Percentiles rank a stretch among this genome's conserved stretches.
phyloP scores from a whole-genome alignment of 2,113 vertebrate genomes.

The Elephantulus edwardii region DNA sequence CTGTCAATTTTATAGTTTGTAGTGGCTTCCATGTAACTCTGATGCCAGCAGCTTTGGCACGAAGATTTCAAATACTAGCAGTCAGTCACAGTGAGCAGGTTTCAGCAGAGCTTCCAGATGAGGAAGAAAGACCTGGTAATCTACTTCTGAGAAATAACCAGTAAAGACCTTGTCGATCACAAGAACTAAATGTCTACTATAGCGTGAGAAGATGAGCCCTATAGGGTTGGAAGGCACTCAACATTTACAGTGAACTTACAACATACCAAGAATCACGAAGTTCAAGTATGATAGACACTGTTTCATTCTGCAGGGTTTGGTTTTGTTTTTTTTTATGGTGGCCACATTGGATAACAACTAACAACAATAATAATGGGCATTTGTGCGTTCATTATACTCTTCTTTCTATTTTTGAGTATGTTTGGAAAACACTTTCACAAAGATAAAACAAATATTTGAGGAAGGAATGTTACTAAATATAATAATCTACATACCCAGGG shows the following conservation, averaged over 20 bases:
- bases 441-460: neutral
- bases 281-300: neutral
- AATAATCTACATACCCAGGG: neutral
- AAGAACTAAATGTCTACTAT: neutral
- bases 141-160: neutral
- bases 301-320: neutral
- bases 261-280: neutral
- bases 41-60: neutral
- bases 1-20: neutral
- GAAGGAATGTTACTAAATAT: neutral
- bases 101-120: neutral
- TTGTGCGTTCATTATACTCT: neutral
- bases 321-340: too few species aligned
- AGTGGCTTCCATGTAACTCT: neutral
- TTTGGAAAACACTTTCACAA: conserved; percentile 3
- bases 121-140: neutral
- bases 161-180: neutral
- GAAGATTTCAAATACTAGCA: neutral
- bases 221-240: neutral
- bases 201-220: neutral
- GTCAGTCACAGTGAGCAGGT: neutral
- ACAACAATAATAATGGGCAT: neutral
- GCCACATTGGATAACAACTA: neutral
- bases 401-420: neutral
- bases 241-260: neutral